Evolutionary conservation across 2,797 vertebrate species (phyloP).

Genomic region (Threskiornis aethiopicus): DNA sequence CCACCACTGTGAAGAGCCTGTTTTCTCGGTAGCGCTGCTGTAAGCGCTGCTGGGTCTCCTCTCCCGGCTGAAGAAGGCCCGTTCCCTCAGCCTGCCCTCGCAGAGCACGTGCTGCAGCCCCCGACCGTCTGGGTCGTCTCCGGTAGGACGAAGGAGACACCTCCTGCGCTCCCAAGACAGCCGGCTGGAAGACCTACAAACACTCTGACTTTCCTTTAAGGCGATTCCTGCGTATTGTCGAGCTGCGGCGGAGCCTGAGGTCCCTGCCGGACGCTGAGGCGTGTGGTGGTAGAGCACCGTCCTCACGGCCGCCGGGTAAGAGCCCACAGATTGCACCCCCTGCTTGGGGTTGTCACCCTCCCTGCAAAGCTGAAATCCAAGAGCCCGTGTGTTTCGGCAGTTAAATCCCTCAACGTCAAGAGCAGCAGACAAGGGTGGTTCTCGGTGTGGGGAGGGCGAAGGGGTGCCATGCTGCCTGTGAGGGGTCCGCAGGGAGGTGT

Average conservation of each 20-base stretch:
- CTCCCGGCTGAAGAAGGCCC: background rate
- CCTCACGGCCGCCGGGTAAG: background rate
- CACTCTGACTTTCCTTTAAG: background rate
- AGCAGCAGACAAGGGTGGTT: rapidly evolving
- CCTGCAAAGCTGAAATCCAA: background rate
- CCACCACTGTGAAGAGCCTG: background rate
- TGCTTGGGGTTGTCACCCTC: too few relatives aligned
- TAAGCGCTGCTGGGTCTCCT: background rate
- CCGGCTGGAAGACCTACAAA: background rate
- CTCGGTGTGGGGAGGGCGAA: background rate
- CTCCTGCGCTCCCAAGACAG: background rate
- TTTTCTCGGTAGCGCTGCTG: background rate
- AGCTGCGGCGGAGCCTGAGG: background rate
- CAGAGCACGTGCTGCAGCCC: background rate
- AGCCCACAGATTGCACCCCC: background rate
- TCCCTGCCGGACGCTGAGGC: background rate
- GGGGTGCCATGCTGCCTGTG: rapidly evolving
- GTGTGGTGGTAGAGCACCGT: rapidly evolving
- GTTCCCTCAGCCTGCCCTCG: background rate
- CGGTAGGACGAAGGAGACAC: background rate
- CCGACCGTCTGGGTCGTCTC: background rate
- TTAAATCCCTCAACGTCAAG: background rate
- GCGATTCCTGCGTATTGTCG: background rate
- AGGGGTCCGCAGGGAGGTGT: too few relatives aligned
- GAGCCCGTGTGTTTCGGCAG: background rate